phyloP scores from a whole-genome alignment of 2,888 invertebrate genomes.

The Ochlodes sylvanus region DNA sequence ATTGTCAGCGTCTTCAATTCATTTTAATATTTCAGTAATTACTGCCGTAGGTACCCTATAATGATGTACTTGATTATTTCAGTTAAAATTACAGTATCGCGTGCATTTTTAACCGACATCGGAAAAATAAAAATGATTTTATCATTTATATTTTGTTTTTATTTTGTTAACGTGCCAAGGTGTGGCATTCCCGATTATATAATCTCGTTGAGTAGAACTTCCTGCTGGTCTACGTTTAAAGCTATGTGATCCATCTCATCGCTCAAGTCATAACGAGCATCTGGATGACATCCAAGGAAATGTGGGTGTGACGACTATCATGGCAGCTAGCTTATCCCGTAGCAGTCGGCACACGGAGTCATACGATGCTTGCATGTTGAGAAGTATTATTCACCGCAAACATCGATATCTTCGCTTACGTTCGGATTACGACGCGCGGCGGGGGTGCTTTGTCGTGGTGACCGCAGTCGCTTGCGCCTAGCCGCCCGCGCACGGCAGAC shows the following conservation, averaged over 20 bases:
- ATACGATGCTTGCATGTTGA: constrained; percentile 63
- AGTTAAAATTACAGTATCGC: too few relatives aligned
- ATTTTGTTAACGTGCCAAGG: constrained; percentile 17
- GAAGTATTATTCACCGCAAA: constrained; percentile 77
- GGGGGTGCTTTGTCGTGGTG: constrained; percentile 69
- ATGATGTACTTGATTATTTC: background rate
- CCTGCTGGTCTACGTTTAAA: background rate
- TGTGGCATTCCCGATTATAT: constrained; percentile 8
- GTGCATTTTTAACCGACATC: too few relatives aligned
- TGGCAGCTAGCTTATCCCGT: constrained; percentile 40
- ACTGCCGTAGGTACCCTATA: background rate
- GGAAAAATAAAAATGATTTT: too few relatives aligned
- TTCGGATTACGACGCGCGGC: constrained; percentile 75
- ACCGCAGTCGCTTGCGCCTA: constrained; percentile 77
- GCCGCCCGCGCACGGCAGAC: constrained; percentile 77
- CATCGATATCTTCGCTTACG: constrained; percentile 76
- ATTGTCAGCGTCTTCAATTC: background rate
- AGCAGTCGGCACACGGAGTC: constrained; percentile 51
- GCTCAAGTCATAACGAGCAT: constrained; percentile 63
- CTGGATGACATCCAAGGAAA: constrained; percentile 76
- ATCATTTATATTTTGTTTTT: background rate
- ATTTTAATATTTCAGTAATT: background rate
- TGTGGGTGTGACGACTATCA: constrained; percentile 60
- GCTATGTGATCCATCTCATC: constrained; percentile 41
- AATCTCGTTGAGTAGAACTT: constrained; percentile 5